Conservation (phyloP, 2,113 vertebrate species). For the Pomatorhinus ruficollis region DNA sequence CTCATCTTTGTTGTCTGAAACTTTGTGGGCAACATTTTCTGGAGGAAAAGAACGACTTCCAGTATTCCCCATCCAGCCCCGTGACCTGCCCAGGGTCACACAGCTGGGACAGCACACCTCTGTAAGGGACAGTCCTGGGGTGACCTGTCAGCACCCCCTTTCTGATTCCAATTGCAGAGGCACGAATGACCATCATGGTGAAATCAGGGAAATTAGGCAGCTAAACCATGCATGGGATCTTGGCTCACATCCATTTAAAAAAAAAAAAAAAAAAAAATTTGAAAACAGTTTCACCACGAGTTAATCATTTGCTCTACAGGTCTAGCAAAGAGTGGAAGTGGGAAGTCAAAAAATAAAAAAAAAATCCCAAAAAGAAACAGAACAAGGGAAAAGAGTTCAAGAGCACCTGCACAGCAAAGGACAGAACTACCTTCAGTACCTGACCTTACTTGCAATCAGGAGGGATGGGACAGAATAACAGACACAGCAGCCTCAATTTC, state of each 20-base stretch:
- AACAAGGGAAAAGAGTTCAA: not conserved
- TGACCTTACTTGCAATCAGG: not conserved
- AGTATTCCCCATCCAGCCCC: not conserved
- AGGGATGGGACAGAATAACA: not conserved
- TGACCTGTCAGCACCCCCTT: not conserved
- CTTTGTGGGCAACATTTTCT: not conserved
- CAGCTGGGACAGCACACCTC: not conserved
- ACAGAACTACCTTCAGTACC: not conserved
- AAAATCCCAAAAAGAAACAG: not conserved
- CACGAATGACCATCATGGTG: not conserved
- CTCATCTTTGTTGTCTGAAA: constrained; percentile 26
- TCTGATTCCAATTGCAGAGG: not conserved
- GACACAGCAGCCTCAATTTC: not conserved
- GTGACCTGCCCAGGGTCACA: not conserved
- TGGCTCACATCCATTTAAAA: not conserved
- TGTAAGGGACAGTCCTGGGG: not conserved
- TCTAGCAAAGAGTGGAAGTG: not conserved
- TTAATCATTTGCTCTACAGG: not conserved
- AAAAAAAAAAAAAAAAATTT: not conserved
- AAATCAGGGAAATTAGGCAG: not conserved
- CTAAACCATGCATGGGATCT: not conserved
- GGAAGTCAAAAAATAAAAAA: not conserved
- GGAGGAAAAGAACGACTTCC: not conserved
- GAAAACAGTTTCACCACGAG: not conserved
- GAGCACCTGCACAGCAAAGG: not conserved